Base-by-base conservation (phyloP, 2,113 vertebrate species). In the Coturnix japonica region DNA sequence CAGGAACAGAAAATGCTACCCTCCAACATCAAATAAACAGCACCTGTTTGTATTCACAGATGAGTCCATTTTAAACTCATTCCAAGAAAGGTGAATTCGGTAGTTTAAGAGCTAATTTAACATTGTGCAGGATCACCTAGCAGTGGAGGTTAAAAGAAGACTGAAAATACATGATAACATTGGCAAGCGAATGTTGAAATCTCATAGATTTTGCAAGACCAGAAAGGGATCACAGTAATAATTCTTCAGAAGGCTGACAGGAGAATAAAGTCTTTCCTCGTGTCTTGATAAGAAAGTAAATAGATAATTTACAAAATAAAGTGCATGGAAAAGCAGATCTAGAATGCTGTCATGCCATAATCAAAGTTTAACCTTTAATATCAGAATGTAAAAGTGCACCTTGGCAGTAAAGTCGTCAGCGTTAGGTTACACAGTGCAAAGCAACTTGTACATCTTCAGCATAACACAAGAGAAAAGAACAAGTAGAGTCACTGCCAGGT, bases 301-400 rank as follows among this genome's bases (percentile, higher is more conserved):
- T 44, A 92, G 66, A 31, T 69, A 81, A 87, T 90, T 91, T 86
- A 30, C 54, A 19, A 93, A 91, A 84, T 81, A 31, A 81, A 85
- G n/a, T 65, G 44, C 57, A 91, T 87, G 39, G 84, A 72, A 81
- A 91, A 81, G 53, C 70, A 89, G 13, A 74, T 75, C 53, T 75
- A 90, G 89, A 83, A 57, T 59, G 81, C 81, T 84, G 44, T 54
- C 79, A 87, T 39, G 69, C 39, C 26, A 5, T 65, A 84, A 94
- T 84, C 44, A 72, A 91, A 63, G 66, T 92, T 79, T 94, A 63
- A 28, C 60, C 60, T 28, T 63, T 28, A 63, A 28, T 89, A 76
- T 72, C 33, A 6, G 28, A 46, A 17, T 53, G 69, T 72, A 84
- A 72, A 89, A 78, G 23, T 33, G 47, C 12, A 76, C 31, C 28